Percentiles rank a stretch among this genome's conserved stretches.
Evolutionary conservation across 2,113 vertebrate genomes (phyloP).

Genomic region (Rhizomys pruinosus): DNA sequence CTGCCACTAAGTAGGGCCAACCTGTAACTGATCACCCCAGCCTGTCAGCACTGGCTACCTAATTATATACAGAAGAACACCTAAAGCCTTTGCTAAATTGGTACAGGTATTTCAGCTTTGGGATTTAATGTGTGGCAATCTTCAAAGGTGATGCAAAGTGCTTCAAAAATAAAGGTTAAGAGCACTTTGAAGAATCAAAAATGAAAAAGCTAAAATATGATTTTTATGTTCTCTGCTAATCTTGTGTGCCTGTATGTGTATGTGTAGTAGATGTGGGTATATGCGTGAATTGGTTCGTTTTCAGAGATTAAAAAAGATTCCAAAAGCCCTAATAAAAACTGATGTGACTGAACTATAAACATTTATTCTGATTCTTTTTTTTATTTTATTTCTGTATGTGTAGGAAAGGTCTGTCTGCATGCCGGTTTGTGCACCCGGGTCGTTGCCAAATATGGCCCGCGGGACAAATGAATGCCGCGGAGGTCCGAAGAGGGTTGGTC

Average conservation of each 20-base stretch:
- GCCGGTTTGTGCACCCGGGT: no score
- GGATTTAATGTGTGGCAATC: background rate
- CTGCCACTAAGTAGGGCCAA: conserved; percentile 78
- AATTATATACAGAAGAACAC: conserved; percentile 81
- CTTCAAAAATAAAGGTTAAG: conserved; percentile 23
- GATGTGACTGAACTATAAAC: background rate
- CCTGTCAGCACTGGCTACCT: conserved; percentile 86
- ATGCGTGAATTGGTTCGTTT: background rate
- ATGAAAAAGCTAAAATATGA: background rate
- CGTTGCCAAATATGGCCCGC: no score
- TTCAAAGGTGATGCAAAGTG: conserved; percentile 20
- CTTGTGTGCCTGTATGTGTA: no score
- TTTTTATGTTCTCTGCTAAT: conserved; percentile 7
- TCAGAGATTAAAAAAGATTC: conserved; percentile 33
- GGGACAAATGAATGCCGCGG: no score
- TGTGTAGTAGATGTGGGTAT: background rate
- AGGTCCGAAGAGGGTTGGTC: no score
- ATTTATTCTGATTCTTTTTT: no score
- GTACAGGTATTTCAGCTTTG: conserved; percentile 58
- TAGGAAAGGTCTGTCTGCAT: no score
- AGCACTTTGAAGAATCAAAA: conserved; percentile 36
- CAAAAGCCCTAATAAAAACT: background rate
- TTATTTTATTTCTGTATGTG: no score
- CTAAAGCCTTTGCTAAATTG: conserved; percentile 63
- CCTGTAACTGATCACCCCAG: conserved; percentile 83